Conservation (phyloP, 2,888 invertebrate genomes). For the Baronia brevicornis region DNA sequence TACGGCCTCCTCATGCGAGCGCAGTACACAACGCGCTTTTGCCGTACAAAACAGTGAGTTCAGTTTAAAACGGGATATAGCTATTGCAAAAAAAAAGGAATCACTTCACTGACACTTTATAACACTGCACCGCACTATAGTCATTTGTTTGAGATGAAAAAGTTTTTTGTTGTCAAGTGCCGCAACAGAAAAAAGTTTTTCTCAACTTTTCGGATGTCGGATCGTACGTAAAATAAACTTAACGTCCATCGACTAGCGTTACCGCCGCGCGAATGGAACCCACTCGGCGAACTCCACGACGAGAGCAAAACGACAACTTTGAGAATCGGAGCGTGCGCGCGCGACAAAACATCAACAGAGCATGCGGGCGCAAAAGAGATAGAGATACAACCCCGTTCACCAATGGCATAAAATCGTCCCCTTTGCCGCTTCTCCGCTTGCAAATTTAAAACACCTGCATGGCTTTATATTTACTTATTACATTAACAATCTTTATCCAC, state of each 20-base stretch:
- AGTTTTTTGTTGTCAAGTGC: slow-evolving; percentile 41
- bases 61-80: slow-evolving; percentile 65
- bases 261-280: slow-evolving; percentile 53
- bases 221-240: slow-evolving; percentile 32
- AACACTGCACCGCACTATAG: slow-evolving; percentile 50
- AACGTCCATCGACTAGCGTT: slow-evolving; percentile 43
- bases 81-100: slow-evolving; percentile 48
- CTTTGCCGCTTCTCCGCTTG: slow-evolving; percentile 16
- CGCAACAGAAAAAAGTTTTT: slow-evolving; percentile 52
- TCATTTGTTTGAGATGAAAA: slow-evolving; percentile 29
- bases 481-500: too few relatives aligned
- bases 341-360: slow-evolving; percentile 30
- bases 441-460: slow-evolving; percentile 18
- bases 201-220: slow-evolving; percentile 61
- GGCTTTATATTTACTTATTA: slow-evolving; percentile 8
- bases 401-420: slow-evolving; percentile 18
- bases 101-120: slow-evolving; percentile 45
- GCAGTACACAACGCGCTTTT: slow-evolving; percentile 59
- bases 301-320: slow-evolving; percentile 41
- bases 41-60: slow-evolving; percentile 69
- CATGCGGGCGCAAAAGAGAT: slow-evolving; percentile 30
- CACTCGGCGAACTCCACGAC: slow-evolving; percentile 21
- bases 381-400: slow-evolving; percentile 38
- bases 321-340: slow-evolving; percentile 45
- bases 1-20: slow-evolving; percentile 59